phyloP scores from a whole-genome alignment of 2,888 invertebrate species.

The Phasia obesa region DNA sequence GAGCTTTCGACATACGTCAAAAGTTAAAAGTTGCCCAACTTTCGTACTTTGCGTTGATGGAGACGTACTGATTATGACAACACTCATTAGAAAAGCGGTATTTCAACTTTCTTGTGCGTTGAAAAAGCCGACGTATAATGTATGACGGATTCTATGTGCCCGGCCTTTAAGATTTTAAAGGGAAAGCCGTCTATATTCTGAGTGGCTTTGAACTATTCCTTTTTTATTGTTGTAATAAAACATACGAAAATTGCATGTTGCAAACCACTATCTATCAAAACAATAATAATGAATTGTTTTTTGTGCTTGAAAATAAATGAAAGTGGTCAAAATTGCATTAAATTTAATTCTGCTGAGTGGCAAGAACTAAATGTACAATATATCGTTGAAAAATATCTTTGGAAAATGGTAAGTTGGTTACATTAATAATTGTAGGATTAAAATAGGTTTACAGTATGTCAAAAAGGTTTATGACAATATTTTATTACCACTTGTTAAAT shows the following conservation, averaged over 20 bases:
- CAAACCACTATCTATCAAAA: conserved; percentile 31
- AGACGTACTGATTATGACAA: too few species aligned
- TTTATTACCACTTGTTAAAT: too few species aligned
- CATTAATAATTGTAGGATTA: not conserved
- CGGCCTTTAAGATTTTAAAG: not conserved
- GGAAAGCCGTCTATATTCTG: not conserved
- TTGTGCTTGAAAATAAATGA: conserved; percentile 54
- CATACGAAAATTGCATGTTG: not conserved
- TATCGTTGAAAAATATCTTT: conserved; percentile 60
- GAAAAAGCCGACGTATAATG: too few species aligned
- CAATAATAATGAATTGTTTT: conserved; percentile 59
- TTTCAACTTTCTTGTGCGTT: too few species aligned
- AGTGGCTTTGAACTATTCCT: not conserved
- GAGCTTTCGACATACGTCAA: too few species aligned
- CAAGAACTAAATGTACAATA: conserved; percentile 40
- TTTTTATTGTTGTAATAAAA: conserved; percentile 25
- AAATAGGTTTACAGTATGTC: not conserved
- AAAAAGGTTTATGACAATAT: not conserved
- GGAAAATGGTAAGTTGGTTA: conserved; percentile 55
- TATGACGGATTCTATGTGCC: not conserved
- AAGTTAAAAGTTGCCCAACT: too few species aligned
- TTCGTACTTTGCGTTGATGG: too few species aligned
- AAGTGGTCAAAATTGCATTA: conserved; percentile 5
- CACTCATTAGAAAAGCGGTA: too few species aligned
- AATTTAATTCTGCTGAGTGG: conserved; percentile 46